These are phyloP conservation scores for Phrynosoma platyrhinos DNA, from an alignment of 2,113 vertebrate genomes.

Conservation along the genomic window DNA sequence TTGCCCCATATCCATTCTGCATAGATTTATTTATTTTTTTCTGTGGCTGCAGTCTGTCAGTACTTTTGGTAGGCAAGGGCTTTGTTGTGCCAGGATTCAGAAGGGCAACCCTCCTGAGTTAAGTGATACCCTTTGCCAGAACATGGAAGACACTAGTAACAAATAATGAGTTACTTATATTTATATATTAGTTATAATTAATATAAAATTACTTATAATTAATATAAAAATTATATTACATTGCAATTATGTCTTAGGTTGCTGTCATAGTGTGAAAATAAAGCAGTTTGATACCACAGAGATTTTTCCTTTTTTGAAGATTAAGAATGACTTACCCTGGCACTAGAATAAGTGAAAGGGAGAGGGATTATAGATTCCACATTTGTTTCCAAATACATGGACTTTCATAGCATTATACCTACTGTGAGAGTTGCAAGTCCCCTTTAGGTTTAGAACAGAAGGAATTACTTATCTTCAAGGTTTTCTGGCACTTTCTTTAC, in stretches of 20 bases:
- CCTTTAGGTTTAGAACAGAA: slow-evolving; percentile 9
- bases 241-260: too few relatives aligned
- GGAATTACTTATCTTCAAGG: not conserved
- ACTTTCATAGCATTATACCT: not conserved
- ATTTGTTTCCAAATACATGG: not conserved
- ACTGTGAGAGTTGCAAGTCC: not conserved
- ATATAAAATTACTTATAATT: too few relatives aligned
- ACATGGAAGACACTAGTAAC: too few relatives aligned
- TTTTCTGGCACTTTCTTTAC: not conserved
- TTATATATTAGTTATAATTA: too few relatives aligned
- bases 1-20: too few relatives aligned
- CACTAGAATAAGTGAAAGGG: not conserved
- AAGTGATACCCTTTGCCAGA: too few relatives aligned
- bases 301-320: slow-evolving; percentile 6
- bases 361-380: not conserved
- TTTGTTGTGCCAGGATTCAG: not conserved
- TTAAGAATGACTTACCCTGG: slow-evolving; percentile 2
- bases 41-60: not conserved
- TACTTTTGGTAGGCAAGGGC: not conserved
- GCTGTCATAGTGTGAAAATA: too few relatives aligned
- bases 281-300: too few relatives aligned
- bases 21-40: not conserved
- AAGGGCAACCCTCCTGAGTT: not conserved
- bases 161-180: too few relatives aligned
- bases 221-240: too few relatives aligned